A percentile compares a stretch with the other conserved stretches of the same genome.
phyloP scores from a whole-genome alignment of 1,140 invertebrate genomes.

The Cheumatopsyche charites region DNA sequence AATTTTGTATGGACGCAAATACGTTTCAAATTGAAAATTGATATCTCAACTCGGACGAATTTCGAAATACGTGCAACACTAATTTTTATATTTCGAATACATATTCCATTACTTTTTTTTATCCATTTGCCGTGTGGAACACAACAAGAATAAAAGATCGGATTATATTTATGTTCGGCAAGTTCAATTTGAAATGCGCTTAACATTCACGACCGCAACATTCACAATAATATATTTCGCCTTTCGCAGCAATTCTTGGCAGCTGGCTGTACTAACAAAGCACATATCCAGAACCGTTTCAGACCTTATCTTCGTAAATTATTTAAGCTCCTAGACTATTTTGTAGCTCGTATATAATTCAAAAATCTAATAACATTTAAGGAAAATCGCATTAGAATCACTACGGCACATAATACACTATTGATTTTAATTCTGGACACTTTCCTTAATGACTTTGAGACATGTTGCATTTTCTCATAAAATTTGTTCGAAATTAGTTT shows the following conservation, averaged over 20 bases:
- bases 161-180: constrained; percentile 14
- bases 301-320: constrained; percentile 27
- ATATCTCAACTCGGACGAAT: not conserved
- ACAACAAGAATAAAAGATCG: not conserved
- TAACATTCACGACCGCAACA: constrained; percentile 23
- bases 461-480: too few relatives aligned
- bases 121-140: not conserved
- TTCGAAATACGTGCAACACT: not conserved
- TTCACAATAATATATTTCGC: constrained; percentile 23
- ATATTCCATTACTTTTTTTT: not conserved
- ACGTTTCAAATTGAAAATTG: not conserved
- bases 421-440: too few relatives aligned
- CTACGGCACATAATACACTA: too few relatives aligned
- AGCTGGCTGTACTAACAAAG: constrained; percentile 1
- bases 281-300: constrained; percentile 20
- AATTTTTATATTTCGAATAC: not conserved
- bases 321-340: constrained; percentile 28
- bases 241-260: constrained; percentile 20
- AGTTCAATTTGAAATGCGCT: constrained; percentile 21
- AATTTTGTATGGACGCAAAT: not conserved
- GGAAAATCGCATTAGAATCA: too few relatives aligned
- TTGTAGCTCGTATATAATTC: not conserved
- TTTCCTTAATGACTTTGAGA: too few relatives aligned
- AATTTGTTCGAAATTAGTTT: too few relatives aligned
- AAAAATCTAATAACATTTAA: too few relatives aligned